Evolutionary conservation across 2,797 vertebrate species (phyloP), one percentile per base, ranked within the genome.

Genomic region (Oryzias dopingdopingensis): DNA sequence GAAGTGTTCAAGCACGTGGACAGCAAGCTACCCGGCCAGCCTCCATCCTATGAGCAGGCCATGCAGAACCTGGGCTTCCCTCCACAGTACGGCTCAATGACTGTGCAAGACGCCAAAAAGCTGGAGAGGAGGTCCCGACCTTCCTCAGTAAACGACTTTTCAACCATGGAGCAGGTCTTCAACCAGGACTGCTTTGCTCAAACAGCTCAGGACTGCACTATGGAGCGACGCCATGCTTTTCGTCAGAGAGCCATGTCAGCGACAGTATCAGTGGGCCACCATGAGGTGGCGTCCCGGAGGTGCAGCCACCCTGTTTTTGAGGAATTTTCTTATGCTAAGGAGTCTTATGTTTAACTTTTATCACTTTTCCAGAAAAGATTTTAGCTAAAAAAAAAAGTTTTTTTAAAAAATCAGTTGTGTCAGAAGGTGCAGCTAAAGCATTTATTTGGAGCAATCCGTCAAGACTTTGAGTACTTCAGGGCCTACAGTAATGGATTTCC

Each of bases 231-330:
- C 0, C 82, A 72, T 51, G 68, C 85, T 2, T 93, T 89, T 65
- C 88, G 91, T 16, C 83, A 88, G 62, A 93, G 94, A 68, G 88
- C 94, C 1, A 89, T 91, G 91, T 96, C 95, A 0, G 95, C 95
- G 77, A 93, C 92, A 0, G 76, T 67, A 26, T 87, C 89, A 14
- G 84, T 67, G 23, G 74, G 69, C 4, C 92, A 56, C 37, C 85
- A 72, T 0, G 91, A 94, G 18, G 77, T 48, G 0, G 32, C 92
- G 62, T 80, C 74, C 4, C 85, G 15, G 16, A 90, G 92, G 41
- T 96, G 94, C 54, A 95, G 93, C 78, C 96, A 96, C 70, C 91
- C 92, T 0, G 72, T 92, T 72, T 95, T 96, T 73, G 95, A 97
- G 60, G 91, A 94, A 10, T 79, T 95, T 55, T 91, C 89, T 1